Percentiles rank a stretch among this genome's conserved stretches.
These are phyloP conservation scores for Uloborus plumipes DNA, from an alignment of 2,888 invertebrate genomes.

Conservation along the genomic window DNA sequence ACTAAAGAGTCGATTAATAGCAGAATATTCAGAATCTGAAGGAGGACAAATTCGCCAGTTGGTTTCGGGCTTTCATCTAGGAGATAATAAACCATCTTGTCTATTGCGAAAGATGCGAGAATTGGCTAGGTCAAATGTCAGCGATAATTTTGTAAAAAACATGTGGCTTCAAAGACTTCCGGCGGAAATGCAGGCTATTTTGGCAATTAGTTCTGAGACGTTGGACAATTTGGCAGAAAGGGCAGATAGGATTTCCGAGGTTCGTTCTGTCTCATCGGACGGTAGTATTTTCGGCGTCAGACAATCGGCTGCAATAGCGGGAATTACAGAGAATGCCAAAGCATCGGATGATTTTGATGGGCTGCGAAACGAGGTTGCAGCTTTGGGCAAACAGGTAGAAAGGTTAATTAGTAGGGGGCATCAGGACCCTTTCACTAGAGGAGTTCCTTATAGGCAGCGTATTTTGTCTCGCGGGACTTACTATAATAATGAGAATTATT, in stretches of 20 bases:
- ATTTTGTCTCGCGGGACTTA: background rate
- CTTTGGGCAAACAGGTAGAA: background rate
- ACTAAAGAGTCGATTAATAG: background rate
- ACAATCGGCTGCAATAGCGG: background rate
- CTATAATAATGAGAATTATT: background rate
- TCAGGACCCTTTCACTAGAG: too few species aligned
- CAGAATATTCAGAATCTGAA: background rate
- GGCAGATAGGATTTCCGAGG: conserved; percentile 3
- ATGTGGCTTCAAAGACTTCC: background rate
- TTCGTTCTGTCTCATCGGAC: background rate
- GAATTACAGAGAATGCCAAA: background rate
- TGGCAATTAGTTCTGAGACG: background rate
- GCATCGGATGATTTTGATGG: background rate
- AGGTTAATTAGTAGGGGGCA: background rate
- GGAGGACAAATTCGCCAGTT: background rate
- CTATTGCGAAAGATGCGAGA: conserved; percentile 2
- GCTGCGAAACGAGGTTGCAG: background rate
- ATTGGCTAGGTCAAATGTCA: background rate
- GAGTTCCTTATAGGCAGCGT: background rate
- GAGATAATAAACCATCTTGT: conserved; percentile 6
- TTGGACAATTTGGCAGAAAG: background rate
- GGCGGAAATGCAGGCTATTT: background rate
- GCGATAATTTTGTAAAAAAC: background rate
- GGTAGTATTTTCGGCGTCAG: background rate
- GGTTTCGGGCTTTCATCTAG: too few species aligned